Base-by-base conservation (phyloP, 2,797 vertebrate species). In the Gila robusta region DNA sequence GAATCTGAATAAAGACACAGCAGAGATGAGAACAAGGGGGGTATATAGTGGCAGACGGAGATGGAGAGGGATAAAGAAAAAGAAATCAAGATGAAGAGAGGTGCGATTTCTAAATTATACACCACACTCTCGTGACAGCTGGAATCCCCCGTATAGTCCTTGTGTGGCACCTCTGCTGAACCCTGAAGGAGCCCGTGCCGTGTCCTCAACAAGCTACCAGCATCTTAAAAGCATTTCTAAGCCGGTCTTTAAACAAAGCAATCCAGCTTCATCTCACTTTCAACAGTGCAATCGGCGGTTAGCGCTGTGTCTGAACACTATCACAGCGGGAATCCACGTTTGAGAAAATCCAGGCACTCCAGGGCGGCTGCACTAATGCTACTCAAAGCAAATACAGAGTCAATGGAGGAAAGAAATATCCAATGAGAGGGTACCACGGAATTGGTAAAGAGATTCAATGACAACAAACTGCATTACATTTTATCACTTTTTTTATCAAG, bases 41-140 rank as follows among this genome's bases (percentile, higher is more conserved):
- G 41, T 49, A 67, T 32, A 67, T n/a, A 73, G 66, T 16, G 47
- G 37, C 85, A 54, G 66, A 56, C n/a, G 17, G 44, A 41, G 84
- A 56, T 23, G 2, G 49, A 78, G 41, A 64, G 62, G 19, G 28
- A 44, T 5, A 54, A 44, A 17, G 26, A 3, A 16, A 85, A 32
- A 76, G 44, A 87, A 54, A 52, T 44, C 35, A 79, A 35, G 54
- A 73, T 49, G 35, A 71, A 66, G 26, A 82, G 28, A 79, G 70
- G 71, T 86, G 86, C n/a, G 80, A 87, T 81, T 28, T 66, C 54
- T 67, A 83, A 77, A 83, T 81, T 12, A 64, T 79, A 89, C 80
- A 69, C 62, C 80, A 39, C 14, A 28, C 41, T 47, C 72, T 54
- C 2, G 16, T 28, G 32, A 44, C 44, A 35, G 16, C 39, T 62